Base-by-base conservation (phyloP, 1,140 invertebrate genomes). In the Diachasmimorpha longicaudata region DNA sequence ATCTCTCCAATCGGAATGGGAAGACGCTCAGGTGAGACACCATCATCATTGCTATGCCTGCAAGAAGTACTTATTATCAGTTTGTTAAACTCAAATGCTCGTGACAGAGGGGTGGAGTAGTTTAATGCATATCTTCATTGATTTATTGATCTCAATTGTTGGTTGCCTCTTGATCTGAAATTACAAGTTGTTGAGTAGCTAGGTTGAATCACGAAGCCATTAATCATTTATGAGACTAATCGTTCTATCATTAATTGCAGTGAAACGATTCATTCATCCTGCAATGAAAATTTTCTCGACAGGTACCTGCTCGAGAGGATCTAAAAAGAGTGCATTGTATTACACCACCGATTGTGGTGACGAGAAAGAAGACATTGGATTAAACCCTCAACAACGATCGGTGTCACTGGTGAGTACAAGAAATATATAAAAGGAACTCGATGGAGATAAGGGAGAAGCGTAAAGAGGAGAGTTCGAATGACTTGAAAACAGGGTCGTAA, bases 311-410 rank as follows among this genome's bases (percentile, higher is more conserved):
- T 87, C 76, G 77, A 87, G 86, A 80, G 84, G 81, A 76, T 87
- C 86, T 74, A 88, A 88, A 77, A 87, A 87, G 77, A 88, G 83
- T 70, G 85, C 84, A n/a, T 72, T 87, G 39, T 86, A 85, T 74
- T 88, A 87, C 72, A 87, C 86, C 19, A 87, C 86, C 10, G 86
- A 88, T 70, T 87, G 86, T 25, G 85, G 84, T 0, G 86, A 86
- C 80, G 84, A 86, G 16, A 85, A 87, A 69, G 85, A 88, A 68
- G 85, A 87, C 75, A 68, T 83, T 52, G 80, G 81, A 39, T 76
- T 84, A 9, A 85, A 85, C 55, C 72, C 85, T 68, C 85, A 88
- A 36, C 86, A 88, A 52, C 82, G 87, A 46, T 88, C 86, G 13
- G 80, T 86, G 55, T 89, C 86, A 14, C 48, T 88, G 81, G 87